phyloP scores from a whole-genome alignment of 1,140 invertebrate species.

The Dreissena rostriformis region DNA sequence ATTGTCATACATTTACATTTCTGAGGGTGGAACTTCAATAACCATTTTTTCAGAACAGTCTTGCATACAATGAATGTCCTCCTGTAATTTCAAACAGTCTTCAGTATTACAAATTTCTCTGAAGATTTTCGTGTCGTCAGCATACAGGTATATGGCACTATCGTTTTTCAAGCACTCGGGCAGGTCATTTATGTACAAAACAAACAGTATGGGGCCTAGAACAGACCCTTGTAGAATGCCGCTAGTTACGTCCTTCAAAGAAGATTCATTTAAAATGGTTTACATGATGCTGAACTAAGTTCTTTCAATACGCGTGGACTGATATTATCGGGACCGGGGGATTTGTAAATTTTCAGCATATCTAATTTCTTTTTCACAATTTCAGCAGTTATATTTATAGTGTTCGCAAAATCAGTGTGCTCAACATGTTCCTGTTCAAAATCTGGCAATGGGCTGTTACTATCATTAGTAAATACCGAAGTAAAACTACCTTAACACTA shows the following conservation, averaged over 20 bases:
- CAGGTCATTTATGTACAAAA: conserved; percentile 64
- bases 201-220: conserved; percentile 61
- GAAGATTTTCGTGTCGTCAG: conserved; percentile 56
- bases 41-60: conserved; percentile 37
- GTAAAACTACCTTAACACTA: no score
- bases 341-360: not conserved
- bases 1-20: conserved; percentile 33
- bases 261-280: conserved; percentile 12
- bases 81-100: conserved; percentile 21
- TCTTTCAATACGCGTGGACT: conserved; percentile 1
- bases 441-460: no score
- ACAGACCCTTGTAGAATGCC: conserved; percentile 61
- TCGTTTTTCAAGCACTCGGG: not conserved
- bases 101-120: not conserved
- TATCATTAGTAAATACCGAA: no score
- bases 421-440: no score
- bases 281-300: conserved; percentile 1
- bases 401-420: no score
- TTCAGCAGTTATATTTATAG: not conserved
- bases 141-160: conserved; percentile 25
- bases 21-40: conserved; percentile 35
- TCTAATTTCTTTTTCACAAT: not conserved
- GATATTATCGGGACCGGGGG: not conserved
- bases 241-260: conserved; percentile 42
- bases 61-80: conserved; percentile 17